These are phyloP conservation scores for Exaiptasia diaphana DNA, from an alignment of 64 coral and sea anemone genomes.

Conservation along the genomic window DNA sequence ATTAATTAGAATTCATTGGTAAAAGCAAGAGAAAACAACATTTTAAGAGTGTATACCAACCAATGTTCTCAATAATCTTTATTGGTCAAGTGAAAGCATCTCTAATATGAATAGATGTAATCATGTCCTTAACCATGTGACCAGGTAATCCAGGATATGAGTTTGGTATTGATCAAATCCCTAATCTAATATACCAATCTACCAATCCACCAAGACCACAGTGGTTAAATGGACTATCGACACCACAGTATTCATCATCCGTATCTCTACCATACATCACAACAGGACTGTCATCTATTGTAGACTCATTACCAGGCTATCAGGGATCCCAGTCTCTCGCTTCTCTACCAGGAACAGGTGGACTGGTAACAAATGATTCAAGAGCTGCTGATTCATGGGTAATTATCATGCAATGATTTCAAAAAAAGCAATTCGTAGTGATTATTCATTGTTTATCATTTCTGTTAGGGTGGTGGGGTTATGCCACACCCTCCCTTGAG, in stretches of 20 bases:
- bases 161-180: constrained; percentile 47
- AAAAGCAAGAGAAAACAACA: too few relatives aligned
- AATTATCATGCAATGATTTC: background rate
- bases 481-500: constrained; percentile 85
- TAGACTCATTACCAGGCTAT: constrained; percentile 10
- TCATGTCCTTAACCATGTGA: constrained; percentile 56
- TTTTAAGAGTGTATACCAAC: too few relatives aligned
- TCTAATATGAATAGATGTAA: too few relatives aligned
- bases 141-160: constrained; percentile 76
- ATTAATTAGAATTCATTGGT: too few relatives aligned
- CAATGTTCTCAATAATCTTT: too few relatives aligned
- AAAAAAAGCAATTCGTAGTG: background rate
- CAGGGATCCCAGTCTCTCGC: constrained; percentile 16
- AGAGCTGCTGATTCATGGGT: constrained; percentile 40
- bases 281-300: background rate
- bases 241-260: background rate
- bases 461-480: constrained; percentile 22
- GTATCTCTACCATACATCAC: constrained; percentile 55
- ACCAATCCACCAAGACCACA: constrained; percentile 23
- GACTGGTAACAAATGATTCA: background rate
- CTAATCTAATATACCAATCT: constrained; percentile 37
- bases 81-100: too few relatives aligned
- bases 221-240: background rate
- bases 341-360: constrained; percentile 23
- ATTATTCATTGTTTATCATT: background rate